Percentiles rank a stretch among this genome's conserved stretches.
Evolutionary conservation across 1,140 invertebrate genomes (phyloP).

Genomic region (Medauroidea extradentata): DNA sequence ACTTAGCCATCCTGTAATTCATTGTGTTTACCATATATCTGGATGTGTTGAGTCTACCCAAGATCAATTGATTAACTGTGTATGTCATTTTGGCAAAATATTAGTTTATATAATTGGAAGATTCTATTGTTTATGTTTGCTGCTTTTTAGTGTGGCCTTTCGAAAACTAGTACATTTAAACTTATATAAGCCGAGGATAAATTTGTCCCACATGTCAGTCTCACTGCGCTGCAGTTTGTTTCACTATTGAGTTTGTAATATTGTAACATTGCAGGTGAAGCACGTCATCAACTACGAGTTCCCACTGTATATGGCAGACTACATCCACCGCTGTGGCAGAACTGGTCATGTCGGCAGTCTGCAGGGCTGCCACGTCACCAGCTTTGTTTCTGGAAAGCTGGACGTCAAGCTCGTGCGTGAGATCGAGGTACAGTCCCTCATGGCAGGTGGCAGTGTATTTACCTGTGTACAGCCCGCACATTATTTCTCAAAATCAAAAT

Average conservation of each 20-base stretch:
- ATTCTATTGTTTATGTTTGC: too few species aligned
- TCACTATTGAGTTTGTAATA: slow-evolving; percentile 8
- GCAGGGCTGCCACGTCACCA: slow-evolving; percentile 62
- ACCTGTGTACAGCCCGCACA: not conserved
- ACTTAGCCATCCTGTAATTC: too few species aligned
- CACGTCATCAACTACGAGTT: slow-evolving; percentile 94
- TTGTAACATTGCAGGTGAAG: slow-evolving; percentile 49
- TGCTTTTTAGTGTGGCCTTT: too few species aligned
- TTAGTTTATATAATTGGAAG: too few species aligned
- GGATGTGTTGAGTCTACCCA: too few species aligned
- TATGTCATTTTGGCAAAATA: too few species aligned
- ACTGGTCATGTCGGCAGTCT: slow-evolving; percentile 78
- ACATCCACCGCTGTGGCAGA: slow-evolving; percentile 87
- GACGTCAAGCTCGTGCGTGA: slow-evolving; percentile 79
- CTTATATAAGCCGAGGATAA: not conserved
- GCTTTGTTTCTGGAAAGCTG: slow-evolving; percentile 61
- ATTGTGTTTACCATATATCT: too few species aligned
- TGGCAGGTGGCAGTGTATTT: too few species aligned
- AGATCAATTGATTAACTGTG: too few species aligned
- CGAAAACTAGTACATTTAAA: too few species aligned
- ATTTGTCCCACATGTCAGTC: not conserved
- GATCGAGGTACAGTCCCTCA: slow-evolving; percentile 80
- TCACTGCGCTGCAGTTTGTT: slow-evolving; percentile 4
- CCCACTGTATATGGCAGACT: slow-evolving; percentile 81
- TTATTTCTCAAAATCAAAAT: too few species aligned